A percentile compares a stretch with the other conserved stretches of the same genome.
Evolutionary conservation across 2,113 vertebrate genomes (phyloP).

Genomic region (Potamarius usumacintae): DNA sequence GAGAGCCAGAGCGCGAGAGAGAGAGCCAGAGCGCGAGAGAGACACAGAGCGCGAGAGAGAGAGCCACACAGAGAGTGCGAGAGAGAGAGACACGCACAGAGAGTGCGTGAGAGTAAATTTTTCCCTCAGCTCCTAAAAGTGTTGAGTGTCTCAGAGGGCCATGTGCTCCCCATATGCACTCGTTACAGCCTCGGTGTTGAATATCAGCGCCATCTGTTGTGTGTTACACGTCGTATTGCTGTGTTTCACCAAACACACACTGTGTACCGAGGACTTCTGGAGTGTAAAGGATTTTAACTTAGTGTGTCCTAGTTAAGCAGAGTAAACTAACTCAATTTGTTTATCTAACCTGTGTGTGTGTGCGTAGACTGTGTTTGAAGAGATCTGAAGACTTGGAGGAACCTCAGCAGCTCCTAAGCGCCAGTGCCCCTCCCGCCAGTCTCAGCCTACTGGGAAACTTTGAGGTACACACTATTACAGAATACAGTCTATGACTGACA

Average conservation of each 20-base stretch:
- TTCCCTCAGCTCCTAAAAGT: too few relatives aligned
- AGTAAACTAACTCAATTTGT: background rate
- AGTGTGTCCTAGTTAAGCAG: background rate
- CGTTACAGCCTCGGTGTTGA: background rate
- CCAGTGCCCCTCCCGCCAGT: constrained; percentile 91
- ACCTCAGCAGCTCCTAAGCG: constrained; percentile 86
- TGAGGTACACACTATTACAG: constrained; percentile 79
- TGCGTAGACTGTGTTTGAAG: constrained; percentile 77
- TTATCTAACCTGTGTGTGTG: constrained; percentile 26
- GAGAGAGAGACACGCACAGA: too few relatives aligned
- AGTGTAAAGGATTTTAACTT: background rate
- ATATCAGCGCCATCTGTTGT: constrained; percentile 19
- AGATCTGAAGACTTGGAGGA: constrained; percentile 77
- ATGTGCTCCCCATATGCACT: constrained; percentile 6
- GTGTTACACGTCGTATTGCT: background rate
- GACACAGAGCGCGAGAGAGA: too few relatives aligned
- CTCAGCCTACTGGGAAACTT: constrained; percentile 98
- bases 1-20: too few relatives aligned
- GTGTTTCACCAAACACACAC: background rate
- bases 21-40: too few relatives aligned
- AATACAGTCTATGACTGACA: too few relatives aligned
- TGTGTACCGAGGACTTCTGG: background rate
- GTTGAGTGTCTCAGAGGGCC: background rate
- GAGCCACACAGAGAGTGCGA: too few relatives aligned
- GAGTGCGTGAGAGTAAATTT: too few relatives aligned